Evolutionary conservation across 2,797 vertebrate genomes (phyloP).

Genomic region (Nyctalus aviator): DNA sequence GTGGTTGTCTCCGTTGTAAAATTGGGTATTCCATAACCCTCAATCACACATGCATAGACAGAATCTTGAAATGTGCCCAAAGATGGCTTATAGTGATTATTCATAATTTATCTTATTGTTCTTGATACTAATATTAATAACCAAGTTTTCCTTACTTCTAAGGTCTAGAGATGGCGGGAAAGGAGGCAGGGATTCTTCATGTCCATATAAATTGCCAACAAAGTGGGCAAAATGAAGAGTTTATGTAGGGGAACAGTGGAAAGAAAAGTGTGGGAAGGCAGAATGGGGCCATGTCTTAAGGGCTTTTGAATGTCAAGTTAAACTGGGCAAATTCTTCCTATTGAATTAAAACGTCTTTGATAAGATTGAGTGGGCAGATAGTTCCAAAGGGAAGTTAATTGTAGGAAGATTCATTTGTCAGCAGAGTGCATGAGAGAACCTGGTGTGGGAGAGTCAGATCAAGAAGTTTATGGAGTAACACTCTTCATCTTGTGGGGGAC

Average conservation of each 20-base stretch:
- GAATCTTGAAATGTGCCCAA: neutral
- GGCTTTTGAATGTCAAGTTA: neutral
- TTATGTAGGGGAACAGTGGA: neutral
- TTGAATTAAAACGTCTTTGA: slow-evolving; percentile 29
- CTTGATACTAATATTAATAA: neutral
- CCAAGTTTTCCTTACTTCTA: neutral
- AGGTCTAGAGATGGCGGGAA: neutral
- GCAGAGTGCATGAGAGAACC: neutral
- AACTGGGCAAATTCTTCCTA: neutral
- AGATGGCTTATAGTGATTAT: neutral
- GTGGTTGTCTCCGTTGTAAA: neutral
- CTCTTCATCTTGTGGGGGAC: neutral
- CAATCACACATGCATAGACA: neutral
- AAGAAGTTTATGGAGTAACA: neutral
- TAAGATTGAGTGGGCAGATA: neutral
- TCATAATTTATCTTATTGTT: neutral
- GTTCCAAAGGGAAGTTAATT: neutral
- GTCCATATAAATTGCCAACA: neutral
- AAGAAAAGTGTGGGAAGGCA: neutral
- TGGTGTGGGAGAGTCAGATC: neutral
- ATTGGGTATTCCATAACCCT: neutral
- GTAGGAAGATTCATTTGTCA: neutral
- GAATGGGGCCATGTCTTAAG: neutral
- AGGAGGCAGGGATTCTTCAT: neutral
- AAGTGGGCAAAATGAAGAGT: neutral